Evolutionary conservation across 2,797 vertebrate genomes (phyloP).

Genomic region (Pantherophis vulpinus): DNA sequence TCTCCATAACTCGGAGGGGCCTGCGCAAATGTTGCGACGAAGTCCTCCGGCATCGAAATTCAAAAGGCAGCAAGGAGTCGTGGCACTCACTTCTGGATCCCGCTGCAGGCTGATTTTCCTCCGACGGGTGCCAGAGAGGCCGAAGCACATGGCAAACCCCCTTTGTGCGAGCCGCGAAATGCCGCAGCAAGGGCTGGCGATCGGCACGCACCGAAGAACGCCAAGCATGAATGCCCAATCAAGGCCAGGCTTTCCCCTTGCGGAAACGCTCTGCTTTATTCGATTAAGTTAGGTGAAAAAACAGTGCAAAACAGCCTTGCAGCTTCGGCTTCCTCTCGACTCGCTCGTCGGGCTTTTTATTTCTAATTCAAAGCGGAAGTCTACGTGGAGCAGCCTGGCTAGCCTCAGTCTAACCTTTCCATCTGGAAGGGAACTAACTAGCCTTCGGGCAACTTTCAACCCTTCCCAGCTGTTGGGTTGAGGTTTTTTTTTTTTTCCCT

Average conservation of each 20-base stretch:
- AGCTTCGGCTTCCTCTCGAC: constrained; percentile 93
- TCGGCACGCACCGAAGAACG: constrained; percentile 64
- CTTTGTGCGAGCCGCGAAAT: constrained; percentile 67
- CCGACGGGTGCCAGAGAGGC: constrained; percentile 51
- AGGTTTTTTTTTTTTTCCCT: constrained; percentile 52
- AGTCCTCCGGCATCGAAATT: constrained; percentile 42
- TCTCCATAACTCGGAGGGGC: constrained; percentile 36
- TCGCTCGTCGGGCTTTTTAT: constrained; percentile 89
- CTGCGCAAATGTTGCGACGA: constrained; percentile 47
- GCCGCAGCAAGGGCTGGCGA: constrained; percentile 64
- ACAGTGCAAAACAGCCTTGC: constrained; percentile 94
- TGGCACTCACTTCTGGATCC: constrained; percentile 53
- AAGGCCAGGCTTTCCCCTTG: constrained; percentile 95
- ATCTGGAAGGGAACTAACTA: constrained; percentile 98
- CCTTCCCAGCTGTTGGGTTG: constrained; percentile 99
- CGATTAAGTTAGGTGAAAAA: constrained; percentile 97
- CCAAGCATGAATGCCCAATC: constrained; percentile 85
- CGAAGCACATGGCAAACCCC: constrained; percentile 51
- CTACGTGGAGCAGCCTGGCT: constrained; percentile 90
- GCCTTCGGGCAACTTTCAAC: constrained; percentile 99
- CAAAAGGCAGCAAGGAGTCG: constrained; percentile 25
- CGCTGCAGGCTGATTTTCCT: constrained; percentile 28
- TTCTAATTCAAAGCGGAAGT: constrained; percentile 99
- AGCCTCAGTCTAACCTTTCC: constrained; percentile 97
- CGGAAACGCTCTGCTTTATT: constrained; percentile 96